Conservation (phyloP, 2,888 invertebrate species). For the Limenitis camilla region DNA sequence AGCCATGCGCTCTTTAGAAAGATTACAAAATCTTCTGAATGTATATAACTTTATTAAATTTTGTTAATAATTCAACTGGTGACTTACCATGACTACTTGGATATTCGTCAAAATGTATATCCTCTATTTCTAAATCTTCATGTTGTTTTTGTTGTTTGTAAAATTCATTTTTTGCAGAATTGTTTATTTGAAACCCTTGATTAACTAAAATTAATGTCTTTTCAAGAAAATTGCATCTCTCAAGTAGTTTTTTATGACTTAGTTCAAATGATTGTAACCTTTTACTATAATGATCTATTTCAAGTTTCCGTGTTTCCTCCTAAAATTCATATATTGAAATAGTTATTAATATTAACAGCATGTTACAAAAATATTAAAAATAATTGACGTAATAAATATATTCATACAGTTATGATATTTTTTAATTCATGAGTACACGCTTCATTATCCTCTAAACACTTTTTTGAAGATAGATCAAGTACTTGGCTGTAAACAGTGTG, state of each 20-base stretch:
- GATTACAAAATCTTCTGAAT: no score
- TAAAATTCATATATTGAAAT: constrained; percentile 22
- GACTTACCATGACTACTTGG: constrained; percentile 42
- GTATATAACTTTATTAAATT: no score
- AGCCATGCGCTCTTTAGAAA: no score
- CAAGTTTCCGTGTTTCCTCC: constrained; percentile 47
- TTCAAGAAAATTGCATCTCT: constrained; percentile 50
- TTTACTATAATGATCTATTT: constrained; percentile 45
- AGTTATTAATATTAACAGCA: not conserved
- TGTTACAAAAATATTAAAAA: not conserved
- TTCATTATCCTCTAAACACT: constrained; percentile 47
- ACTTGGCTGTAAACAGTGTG: constrained; percentile 58
- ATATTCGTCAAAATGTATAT: constrained; percentile 53
- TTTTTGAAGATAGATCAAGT: constrained; percentile 45
- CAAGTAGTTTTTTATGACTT: constrained; percentile 41
- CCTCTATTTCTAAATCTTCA: constrained; percentile 42
- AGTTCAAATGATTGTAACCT: constrained; percentile 46
- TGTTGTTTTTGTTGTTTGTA: constrained; percentile 25
- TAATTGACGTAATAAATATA: not conserved
- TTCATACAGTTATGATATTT: constrained; percentile 43
- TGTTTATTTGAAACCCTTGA: constrained; percentile 44
- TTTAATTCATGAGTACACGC: constrained; percentile 54
- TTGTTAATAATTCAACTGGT: not conserved
- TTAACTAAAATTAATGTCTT: constrained; percentile 50
- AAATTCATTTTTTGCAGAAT: constrained; percentile 24